Percentiles rank a stretch among this genome's conserved stretches.
Evolutionary conservation across 1,140 invertebrate species (phyloP).

Genomic region (Scaptodrosophila lebanonensis): DNA sequence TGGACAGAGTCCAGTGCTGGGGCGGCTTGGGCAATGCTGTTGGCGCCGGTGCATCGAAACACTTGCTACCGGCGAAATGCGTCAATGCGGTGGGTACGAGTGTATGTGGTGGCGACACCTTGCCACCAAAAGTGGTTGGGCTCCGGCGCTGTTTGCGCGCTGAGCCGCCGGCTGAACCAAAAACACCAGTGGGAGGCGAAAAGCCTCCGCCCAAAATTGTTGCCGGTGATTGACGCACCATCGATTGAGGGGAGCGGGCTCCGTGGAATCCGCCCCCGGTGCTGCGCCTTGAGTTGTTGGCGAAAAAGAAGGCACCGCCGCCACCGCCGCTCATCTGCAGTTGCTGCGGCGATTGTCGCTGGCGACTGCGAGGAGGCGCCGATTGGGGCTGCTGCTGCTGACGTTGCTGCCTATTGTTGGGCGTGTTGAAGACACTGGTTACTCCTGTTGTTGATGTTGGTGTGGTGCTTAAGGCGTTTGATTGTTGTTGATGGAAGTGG

Average conservation of each 20-base stretch:
- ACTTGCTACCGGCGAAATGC: constrained; percentile 82
- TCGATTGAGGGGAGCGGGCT: constrained; percentile 52
- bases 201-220: constrained; percentile 68
- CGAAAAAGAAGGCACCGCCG: constrained; percentile 57
- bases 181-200: constrained; percentile 28
- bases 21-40: constrained; percentile 81
- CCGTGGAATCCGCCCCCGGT: constrained; percentile 34
- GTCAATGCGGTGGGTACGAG: constrained; percentile 74
- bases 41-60: constrained; percentile 81
- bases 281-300: constrained; percentile 50
- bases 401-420: constrained; percentile 43
- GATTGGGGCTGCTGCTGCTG: constrained; percentile 57
- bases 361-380: constrained; percentile 29
- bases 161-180: constrained; percentile 38
- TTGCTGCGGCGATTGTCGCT: constrained; percentile 64
- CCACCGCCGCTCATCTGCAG: constrained; percentile 21
- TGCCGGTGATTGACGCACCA: constrained; percentile 63
- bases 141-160: constrained; percentile 64
- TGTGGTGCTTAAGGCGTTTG: constrained; percentile 50
- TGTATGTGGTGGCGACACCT: constrained; percentile 60
- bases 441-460: too few relatives aligned
- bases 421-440: constrained; percentile 33
- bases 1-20: constrained; percentile 79
- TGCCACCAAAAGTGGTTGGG: constrained; percentile 50
- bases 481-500: constrained; percentile 48